phyloP scores from a whole-genome alignment of 2,797 vertebrate genomes.

The Halcyon badia region DNA sequence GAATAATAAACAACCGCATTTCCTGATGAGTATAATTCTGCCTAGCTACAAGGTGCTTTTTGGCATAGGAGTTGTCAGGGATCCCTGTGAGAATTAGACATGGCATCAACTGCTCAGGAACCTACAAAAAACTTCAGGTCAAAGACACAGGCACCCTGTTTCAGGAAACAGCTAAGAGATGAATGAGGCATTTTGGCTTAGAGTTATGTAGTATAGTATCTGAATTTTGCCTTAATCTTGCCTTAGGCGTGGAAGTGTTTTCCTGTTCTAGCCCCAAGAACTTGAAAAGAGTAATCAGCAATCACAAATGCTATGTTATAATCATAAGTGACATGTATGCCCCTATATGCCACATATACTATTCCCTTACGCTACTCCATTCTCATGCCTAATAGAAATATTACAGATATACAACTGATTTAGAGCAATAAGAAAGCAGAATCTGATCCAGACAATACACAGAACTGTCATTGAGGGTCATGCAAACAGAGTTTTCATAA shows the following conservation, averaged over 20 bases:
- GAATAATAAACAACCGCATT: neutral
- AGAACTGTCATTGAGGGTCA: neutral
- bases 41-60: neutral
- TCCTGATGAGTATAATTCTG: neutral
- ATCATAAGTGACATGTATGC: neutral
- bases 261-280: neutral
- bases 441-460: neutral
- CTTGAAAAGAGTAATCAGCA: neutral
- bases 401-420: neutral
- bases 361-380: neutral
- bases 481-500: neutral
- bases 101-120: neutral
- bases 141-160: neutral
- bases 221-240: conserved; percentile 4
- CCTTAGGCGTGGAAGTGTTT: neutral
- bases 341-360: neutral
- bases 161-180: neutral
- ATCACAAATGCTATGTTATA: neutral
- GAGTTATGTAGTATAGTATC: neutral
- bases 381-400: neutral
- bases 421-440: neutral
- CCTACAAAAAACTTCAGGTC: neutral
- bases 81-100: neutral
- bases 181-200: neutral
- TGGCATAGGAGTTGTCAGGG: neutral